Conservation (phyloP, 2,113 vertebrate species). For the Ameiurus melas region DNA sequence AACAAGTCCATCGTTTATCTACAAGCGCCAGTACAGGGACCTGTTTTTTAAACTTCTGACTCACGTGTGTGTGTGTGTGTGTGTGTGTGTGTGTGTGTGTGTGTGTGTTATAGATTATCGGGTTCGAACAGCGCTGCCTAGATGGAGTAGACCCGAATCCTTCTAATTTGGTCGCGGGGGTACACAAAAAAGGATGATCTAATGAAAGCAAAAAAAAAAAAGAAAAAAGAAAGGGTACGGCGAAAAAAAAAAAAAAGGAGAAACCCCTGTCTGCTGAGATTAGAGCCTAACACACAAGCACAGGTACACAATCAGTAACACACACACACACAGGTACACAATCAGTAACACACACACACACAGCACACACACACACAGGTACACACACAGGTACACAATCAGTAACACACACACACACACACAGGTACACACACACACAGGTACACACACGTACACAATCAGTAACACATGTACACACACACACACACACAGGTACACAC, state of each 20-base stretch:
- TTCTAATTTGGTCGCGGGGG: constrained; percentile 90
- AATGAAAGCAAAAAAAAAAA: too few relatives aligned
- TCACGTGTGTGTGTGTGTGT: not conserved
- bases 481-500: too few relatives aligned
- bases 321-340: not conserved
- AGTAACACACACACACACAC: not conserved
- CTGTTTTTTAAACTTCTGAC: not conserved
- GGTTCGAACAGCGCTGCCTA: constrained; percentile 83
- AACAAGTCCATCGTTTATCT: not conserved
- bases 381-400: not conserved
- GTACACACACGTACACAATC: not conserved
- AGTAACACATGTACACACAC: not conserved
- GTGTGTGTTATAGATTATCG: constrained; percentile 75
- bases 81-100: not conserved
- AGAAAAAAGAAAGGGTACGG: too few relatives aligned
- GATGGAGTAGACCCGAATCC: constrained; percentile 90
- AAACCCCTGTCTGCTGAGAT: constrained; percentile 85
- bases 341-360: not conserved
- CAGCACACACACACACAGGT: not conserved
- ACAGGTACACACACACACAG: not conserved
- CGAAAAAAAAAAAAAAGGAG: too few relatives aligned
- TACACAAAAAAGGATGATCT: too few relatives aligned
- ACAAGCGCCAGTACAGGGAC: not conserved
- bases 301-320: constrained; percentile 60
- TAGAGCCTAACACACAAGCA: constrained; percentile 89